Percentiles rank a stretch among this genome's conserved stretches.
phyloP scores from a whole-genome alignment of 2,113 vertebrate genomes.

The Limanda limanda region DNA sequence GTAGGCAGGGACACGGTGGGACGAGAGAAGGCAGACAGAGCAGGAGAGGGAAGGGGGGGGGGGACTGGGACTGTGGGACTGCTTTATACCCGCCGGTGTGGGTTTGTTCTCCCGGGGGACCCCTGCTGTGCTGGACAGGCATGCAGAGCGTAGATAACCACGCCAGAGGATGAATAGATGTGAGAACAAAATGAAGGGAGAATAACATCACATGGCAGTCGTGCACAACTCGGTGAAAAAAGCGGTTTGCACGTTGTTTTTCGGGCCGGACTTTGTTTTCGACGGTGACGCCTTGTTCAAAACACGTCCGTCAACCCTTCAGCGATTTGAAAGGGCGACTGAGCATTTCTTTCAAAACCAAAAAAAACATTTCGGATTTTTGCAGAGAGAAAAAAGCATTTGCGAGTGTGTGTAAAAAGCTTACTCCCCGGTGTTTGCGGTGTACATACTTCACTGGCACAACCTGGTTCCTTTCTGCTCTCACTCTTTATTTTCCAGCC shows the following conservation, averaged over 20 bases:
- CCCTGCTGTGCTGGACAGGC: conserved; percentile 80
- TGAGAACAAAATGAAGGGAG: conserved; percentile 60
- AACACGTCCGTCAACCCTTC: conserved; percentile 43
- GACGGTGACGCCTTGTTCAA: conserved; percentile 44
- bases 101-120: conserved; percentile 78
- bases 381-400: conserved; percentile 24
- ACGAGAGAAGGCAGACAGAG: conserved; percentile 54
- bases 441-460: conserved; percentile 73
- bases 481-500: conserved; percentile 73
- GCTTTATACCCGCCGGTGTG: conserved; percentile 44
- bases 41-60: conserved; percentile 33
- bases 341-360: conserved; percentile 28
- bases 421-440: conserved; percentile 44
- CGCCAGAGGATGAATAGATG: conserved; percentile 66
- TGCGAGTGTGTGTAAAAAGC: conserved; percentile 25
- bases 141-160: conserved; percentile 80
- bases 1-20: conserved; percentile 52
- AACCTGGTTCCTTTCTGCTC: conserved; percentile 77
- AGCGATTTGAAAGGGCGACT: conserved; percentile 11
- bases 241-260: conserved; percentile 40
- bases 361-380: conserved; percentile 18
- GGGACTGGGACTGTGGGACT: conserved; percentile 60
- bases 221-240: conserved; percentile 26
- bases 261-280: conserved; percentile 41
- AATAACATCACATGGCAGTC: conserved; percentile 59